Conservation (phyloP, 2,888 invertebrate genomes). For the Pammene aurita region DNA sequence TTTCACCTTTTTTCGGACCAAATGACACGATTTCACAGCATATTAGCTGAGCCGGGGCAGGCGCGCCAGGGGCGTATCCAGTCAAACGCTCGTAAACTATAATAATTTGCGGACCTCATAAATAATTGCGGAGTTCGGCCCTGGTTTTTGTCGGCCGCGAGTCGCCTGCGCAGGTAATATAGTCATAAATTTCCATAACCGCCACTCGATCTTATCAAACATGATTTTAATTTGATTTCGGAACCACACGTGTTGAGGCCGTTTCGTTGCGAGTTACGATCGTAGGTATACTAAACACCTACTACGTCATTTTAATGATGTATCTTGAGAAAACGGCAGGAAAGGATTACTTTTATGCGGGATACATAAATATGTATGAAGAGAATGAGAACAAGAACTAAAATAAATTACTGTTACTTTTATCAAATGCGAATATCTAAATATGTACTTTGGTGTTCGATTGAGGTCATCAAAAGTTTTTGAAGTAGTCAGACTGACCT, state of each 20-base stretch:
- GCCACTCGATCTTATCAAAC: conserved; percentile 84
- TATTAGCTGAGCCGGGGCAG: conserved; percentile 51
- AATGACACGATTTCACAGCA: conserved; percentile 52
- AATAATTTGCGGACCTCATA: conserved; percentile 80
- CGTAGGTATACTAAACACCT: conserved; percentile 60
- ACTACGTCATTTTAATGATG: conserved; percentile 39
- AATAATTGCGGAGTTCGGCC: conserved; percentile 78
- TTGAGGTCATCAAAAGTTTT: background rate
- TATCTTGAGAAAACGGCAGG: conserved; percentile 18
- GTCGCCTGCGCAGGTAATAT: conserved; percentile 83
- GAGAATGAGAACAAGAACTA: conserved; percentile 10
- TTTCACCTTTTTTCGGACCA: conserved; percentile 40
- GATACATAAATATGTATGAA: conserved; percentile 6
- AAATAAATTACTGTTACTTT: background rate
- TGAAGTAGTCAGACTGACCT: background rate
- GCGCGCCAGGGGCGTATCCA: conserved; percentile 62
- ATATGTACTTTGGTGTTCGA: background rate
- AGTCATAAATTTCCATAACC: conserved; percentile 84
- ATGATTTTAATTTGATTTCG: conserved; percentile 83
- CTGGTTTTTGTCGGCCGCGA: conserved; percentile 76
- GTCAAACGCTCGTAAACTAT: conserved; percentile 78
- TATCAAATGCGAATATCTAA: background rate
- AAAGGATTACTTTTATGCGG: conserved; percentile 1
- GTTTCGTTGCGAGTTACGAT: conserved; percentile 74
- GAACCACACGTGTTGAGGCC: conserved; percentile 80